phyloP scores from a whole-genome alignment of 2,113 vertebrate genomes.

The Peromyscus maniculatus region DNA sequence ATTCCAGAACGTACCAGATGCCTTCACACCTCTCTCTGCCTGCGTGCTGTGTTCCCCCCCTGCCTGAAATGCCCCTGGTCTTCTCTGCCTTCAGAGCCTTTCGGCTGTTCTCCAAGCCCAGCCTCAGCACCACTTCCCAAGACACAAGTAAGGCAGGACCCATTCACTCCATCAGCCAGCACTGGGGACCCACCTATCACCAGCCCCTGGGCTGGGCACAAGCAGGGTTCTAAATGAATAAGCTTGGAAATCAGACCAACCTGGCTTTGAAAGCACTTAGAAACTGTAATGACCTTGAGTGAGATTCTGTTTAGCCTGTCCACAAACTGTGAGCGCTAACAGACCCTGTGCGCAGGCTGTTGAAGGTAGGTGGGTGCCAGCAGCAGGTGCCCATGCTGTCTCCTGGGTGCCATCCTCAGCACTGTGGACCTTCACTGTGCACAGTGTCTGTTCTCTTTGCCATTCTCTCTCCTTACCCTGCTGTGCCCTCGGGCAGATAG shows the following conservation, averaged over 20 bases:
- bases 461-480: background rate
- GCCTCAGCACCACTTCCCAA: background rate
- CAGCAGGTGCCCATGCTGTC: background rate
- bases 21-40: conserved; percentile 50
- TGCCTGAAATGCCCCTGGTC: background rate
- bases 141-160: background rate
- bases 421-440: accelerated
- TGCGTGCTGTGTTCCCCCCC: background rate
- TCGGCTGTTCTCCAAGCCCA: background rate
- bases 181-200: background rate
- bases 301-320: background rate
- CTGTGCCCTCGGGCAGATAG: background rate
- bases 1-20: conserved; percentile 51
- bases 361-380: background rate
- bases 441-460: background rate
- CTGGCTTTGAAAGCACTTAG: background rate
- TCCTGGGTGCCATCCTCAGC: too few species aligned
- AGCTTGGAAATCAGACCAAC: background rate
- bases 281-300: background rate
- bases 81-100: conserved; percentile 3
- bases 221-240: background rate
- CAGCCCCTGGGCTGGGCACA: background rate
- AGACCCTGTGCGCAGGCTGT: too few species aligned
- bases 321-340: background rate
- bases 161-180: background rate